Conservation (phyloP, 2,113 vertebrate genomes). For the Arvicanthis niloticus region DNA sequence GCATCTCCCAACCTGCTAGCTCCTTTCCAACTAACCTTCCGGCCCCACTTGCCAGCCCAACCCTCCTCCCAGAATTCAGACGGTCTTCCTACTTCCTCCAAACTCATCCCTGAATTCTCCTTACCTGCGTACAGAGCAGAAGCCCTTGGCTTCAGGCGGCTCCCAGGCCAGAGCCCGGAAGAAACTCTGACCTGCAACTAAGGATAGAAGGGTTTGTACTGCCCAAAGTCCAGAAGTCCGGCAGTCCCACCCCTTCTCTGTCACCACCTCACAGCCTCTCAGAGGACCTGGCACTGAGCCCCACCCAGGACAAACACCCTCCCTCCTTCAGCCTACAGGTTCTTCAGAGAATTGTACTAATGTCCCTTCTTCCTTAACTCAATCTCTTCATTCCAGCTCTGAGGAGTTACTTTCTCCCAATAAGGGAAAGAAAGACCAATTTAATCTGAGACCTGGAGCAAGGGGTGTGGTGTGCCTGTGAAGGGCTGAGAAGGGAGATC, state of each 20-base stretch:
- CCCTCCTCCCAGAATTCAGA: background rate
- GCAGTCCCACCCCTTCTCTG: slow-evolving; percentile 58
- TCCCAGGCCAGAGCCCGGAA: slow-evolving; percentile 62
- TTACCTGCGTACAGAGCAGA: slow-evolving; percentile 57
- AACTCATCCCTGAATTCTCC: slow-evolving; percentile 25
- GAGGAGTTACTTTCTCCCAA: slow-evolving; percentile 59
- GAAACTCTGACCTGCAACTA: slow-evolving; percentile 60
- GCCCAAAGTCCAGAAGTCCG: slow-evolving; percentile 81
- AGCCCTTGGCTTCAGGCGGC: background rate
- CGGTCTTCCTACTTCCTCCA: slow-evolving; percentile 42
- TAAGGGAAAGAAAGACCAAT: slow-evolving; percentile 3
- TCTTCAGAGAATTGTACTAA: slow-evolving; percentile 8
- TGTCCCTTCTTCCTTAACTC: slow-evolving; percentile 14
- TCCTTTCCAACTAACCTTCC: background rate
- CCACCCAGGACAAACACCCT: slow-evolving; percentile 66
- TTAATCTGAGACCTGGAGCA: slow-evolving; percentile 47
- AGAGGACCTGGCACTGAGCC: slow-evolving; percentile 65
- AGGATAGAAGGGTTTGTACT: slow-evolving; percentile 50
- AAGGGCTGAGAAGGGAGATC: background rate
- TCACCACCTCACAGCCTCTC: slow-evolving; percentile 65
- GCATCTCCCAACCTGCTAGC: background rate
- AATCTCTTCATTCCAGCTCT: slow-evolving; percentile 5
- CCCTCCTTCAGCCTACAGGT: slow-evolving; percentile 28
- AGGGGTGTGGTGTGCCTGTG: slow-evolving; percentile 39
- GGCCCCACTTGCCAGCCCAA: background rate